Conservation (phyloP, 2,113 vertebrate genomes). For the Neodon shergylaensis region DNA sequence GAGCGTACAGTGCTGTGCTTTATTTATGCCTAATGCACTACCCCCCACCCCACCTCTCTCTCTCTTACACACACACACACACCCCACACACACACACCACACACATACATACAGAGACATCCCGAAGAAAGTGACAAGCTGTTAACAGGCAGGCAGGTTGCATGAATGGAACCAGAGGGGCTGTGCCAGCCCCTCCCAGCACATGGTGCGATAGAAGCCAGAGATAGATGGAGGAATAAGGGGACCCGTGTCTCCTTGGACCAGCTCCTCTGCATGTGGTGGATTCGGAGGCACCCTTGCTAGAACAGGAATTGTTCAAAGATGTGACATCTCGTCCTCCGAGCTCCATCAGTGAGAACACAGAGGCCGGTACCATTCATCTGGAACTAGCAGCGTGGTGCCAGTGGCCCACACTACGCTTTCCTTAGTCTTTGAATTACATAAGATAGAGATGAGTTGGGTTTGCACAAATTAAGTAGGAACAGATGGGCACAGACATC, state of each 20-base stretch:
- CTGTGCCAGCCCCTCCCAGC: neutral
- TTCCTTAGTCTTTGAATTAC: neutral
- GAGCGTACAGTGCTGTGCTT: fast-evolving
- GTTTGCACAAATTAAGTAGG: conserved; percentile 1
- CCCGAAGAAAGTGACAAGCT: neutral
- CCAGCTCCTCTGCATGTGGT: neutral
- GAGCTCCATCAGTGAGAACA: neutral
- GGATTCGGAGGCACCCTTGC: neutral
- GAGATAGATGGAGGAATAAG: too few species aligned
- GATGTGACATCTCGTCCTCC: neutral
- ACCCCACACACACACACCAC: too few species aligned
- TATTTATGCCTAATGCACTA: too few species aligned
- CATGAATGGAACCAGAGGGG: neutral
- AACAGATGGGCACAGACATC: neutral
- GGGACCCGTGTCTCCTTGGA: neutral
- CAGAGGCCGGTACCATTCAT: neutral
- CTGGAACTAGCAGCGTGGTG: neutral
- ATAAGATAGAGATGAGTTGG: neutral
- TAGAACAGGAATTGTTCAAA: neutral
- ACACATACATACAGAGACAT: neutral
- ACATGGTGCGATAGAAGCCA: too few species aligned
- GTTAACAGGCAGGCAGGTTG: neutral
- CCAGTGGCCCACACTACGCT: neutral
- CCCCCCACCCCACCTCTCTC: too few species aligned
- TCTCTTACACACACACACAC: too few species aligned